Conservation (phyloP, 1,140 invertebrate species). For the Lordiphosa stackelbergi region DNA sequence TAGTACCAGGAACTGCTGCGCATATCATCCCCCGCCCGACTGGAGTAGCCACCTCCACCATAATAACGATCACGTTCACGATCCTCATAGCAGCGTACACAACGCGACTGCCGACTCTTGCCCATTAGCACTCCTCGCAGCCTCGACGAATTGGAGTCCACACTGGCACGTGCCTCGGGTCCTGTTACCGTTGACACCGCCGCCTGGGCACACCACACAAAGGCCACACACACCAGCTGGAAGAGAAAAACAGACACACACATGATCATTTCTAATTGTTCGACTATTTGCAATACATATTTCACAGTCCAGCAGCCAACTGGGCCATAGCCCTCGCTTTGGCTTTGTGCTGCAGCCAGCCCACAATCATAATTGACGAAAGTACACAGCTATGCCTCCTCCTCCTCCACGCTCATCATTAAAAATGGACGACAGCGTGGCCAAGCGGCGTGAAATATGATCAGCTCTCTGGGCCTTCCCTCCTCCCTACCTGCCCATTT, state of each 20-base stretch:
- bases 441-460: conserved; percentile 70
- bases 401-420: conserved; percentile 22
- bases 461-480: conserved; percentile 14
- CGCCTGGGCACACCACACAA: conserved; percentile 26
- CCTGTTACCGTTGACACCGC: conserved; percentile 18
- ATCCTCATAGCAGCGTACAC: conserved; percentile 73
- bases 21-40: conserved; percentile 45
- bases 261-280: conserved; percentile 53
- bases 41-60: conserved; percentile 48
- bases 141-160: conserved; percentile 1
- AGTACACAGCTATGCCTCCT: conserved; percentile 34
- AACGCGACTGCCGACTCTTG: conserved; percentile 69
- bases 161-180: conserved; percentile 41
- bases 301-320: conserved; percentile 57
- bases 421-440: conserved; percentile 55
- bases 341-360: conserved; percentile 48
- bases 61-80: conserved; percentile 59
- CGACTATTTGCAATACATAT: conserved; percentile 43
- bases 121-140: conserved; percentile 32
- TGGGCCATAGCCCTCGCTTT: conserved; percentile 48
- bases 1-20: conserved; percentile 64
- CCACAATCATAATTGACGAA: conserved; percentile 65
- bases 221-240: conserved; percentile 35
- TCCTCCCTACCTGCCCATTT: conserved; percentile 7
- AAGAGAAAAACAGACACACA: conserved; percentile 9